A percentile compares a stretch with the other conserved stretches of the same genome.
These are phyloP conservation scores for Gastrophysa polygoni DNA, from an alignment of 2,888 invertebrate genomes.

Conservation along the genomic window DNA sequence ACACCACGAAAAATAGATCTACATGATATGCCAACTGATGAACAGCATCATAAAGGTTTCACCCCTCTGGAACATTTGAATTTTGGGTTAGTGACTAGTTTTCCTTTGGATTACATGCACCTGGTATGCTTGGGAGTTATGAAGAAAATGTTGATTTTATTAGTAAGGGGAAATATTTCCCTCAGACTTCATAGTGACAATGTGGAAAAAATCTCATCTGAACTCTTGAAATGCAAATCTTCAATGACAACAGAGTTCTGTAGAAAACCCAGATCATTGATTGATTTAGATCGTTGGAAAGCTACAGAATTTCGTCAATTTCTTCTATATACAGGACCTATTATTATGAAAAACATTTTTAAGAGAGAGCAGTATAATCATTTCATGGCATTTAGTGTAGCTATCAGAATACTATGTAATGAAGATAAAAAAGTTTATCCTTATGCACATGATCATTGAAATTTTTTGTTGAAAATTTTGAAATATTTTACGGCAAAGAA, in stretches of 20 bases:
- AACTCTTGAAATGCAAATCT: not conserved
- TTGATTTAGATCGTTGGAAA: conserved; percentile 10
- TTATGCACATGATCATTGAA: conserved; percentile 8
- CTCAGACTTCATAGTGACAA: conserved; percentile 9
- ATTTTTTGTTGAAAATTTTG: conserved; percentile 14
- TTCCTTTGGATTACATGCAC: conserved; percentile 10
- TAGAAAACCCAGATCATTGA: conserved; percentile 7
- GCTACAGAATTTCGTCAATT: conserved; percentile 14
- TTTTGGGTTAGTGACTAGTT: not conserved
- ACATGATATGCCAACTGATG: not conserved
- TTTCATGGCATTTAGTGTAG: conserved; percentile 14
- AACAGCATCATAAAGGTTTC: not conserved
- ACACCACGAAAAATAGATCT: not conserved
- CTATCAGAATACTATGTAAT: conserved; percentile 10
- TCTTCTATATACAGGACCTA: conserved; percentile 11
- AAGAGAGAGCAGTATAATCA: conserved; percentile 1
- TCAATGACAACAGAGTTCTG: conserved; percentile 2
- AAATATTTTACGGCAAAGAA: conserved; percentile 8
- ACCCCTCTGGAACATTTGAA: not conserved
- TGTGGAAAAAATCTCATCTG: not conserved
- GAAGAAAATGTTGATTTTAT: conserved; percentile 8
- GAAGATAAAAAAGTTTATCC: not conserved
- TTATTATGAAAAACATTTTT: not conserved
- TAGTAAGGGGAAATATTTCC: conserved; percentile 3
- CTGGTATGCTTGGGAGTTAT: not conserved